Percentiles rank a stretch among this genome's conserved stretches.
phyloP scores from a whole-genome alignment of 2,797 vertebrate genomes.

The Lepidocolaptes lacrymiger region DNA sequence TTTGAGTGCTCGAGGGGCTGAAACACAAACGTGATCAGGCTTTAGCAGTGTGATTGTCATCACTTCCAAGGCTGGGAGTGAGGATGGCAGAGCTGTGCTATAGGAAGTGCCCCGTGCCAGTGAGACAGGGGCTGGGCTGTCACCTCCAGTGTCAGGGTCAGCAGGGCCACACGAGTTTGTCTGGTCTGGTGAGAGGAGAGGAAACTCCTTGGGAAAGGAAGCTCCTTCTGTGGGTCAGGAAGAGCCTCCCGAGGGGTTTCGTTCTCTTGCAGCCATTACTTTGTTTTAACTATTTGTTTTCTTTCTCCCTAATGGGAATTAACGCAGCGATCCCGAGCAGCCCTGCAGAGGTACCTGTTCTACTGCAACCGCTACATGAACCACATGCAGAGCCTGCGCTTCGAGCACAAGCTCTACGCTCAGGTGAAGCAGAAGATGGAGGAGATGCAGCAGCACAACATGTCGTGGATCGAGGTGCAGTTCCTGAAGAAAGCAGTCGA shows the following conservation, averaged over 20 bases:
- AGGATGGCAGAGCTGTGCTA: background rate
- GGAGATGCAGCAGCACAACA: constrained; percentile 99
- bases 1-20: background rate
- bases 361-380: constrained; percentile 99
- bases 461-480: constrained; percentile 99
- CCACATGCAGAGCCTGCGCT: constrained; percentile 99
- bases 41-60: background rate
- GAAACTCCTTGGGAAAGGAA: background rate
- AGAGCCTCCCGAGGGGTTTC: background rate
- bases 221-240: background rate
- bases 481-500: constrained; percentile 99
- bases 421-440: constrained; percentile 99
- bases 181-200: background rate
- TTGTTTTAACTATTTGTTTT: constrained; percentile 58
- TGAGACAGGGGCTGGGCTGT: background rate
- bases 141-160: background rate
- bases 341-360: constrained; percentile 99
- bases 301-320: constrained; percentile 70
- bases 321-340: constrained; percentile 93
- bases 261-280: background rate
- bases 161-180: fast-evolving
- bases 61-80: background rate
- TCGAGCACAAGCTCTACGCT: constrained; percentile 99
- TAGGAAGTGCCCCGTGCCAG: background rate
- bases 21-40: background rate